These are phyloP conservation scores for Tamandua tetradactyla DNA, from an alignment of 2,797 vertebrate genomes.

Conservation along the genomic window DNA sequence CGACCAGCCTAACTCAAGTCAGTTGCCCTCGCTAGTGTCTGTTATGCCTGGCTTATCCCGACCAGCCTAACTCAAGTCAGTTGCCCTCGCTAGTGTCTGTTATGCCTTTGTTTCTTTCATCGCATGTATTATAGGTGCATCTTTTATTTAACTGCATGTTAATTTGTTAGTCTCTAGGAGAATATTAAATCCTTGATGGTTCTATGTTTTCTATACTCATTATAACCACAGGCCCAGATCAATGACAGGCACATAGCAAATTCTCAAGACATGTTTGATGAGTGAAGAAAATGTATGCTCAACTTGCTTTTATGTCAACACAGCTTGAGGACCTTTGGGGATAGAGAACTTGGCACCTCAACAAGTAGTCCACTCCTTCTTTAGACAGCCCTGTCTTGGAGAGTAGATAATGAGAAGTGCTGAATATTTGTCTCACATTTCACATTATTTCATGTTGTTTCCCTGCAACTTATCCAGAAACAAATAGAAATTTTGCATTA, in stretches of 20 bases:
- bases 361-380: neutral
- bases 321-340: neutral
- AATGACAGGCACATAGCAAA: neutral
- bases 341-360: neutral
- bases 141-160: neutral
- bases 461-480: neutral
- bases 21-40: neutral
- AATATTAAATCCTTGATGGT: neutral
- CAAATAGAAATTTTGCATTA: neutral
- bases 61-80: accelerated
- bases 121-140: neutral
- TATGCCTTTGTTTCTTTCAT: neutral
- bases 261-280: neutral
- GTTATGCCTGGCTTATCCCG: neutral
- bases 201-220: neutral
- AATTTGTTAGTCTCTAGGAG: neutral
- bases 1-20: accelerated
- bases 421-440: neutral
- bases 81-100: neutral
- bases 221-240: no score
- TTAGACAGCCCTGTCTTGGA: neutral
- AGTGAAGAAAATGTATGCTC: neutral
- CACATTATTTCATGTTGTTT: neutral
- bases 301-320: no score
- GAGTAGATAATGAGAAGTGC: neutral